Evolutionary conservation across 2,797 vertebrate genomes (phyloP).

Genomic region (Rhabdomys pumilio): DNA sequence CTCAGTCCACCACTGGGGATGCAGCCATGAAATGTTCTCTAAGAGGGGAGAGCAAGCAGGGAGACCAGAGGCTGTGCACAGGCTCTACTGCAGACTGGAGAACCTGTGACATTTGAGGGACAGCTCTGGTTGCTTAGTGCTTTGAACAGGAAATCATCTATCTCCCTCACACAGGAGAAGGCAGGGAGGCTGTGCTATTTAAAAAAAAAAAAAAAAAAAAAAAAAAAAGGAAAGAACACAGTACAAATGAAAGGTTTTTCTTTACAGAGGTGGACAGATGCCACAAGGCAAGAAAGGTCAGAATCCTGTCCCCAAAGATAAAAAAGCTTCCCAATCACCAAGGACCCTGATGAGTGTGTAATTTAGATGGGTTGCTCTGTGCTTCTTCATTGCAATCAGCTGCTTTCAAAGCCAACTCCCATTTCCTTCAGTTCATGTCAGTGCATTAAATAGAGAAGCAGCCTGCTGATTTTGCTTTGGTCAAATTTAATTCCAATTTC

Average conservation of each 20-base stretch:
- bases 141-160: conserved; percentile 27
- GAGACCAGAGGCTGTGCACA: not conserved
- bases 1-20: not conserved
- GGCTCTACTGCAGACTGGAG: not conserved
- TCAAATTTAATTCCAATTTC: conserved; percentile 54
- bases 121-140: not conserved
- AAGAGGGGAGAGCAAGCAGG: not conserved
- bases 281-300: conserved; percentile 29
- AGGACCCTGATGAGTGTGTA: not conserved
- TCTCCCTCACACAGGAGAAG: not conserved
- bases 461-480: not conserved
- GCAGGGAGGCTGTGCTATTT: not conserved
- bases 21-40: no score
- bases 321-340: not conserved
- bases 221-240: not conserved
- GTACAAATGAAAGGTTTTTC: conserved; percentile 11
- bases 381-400: conserved; percentile 22
- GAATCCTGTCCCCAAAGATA: conserved; percentile 18
- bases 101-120: not conserved
- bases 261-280: conserved; percentile 1
- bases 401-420: not conserved
- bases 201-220: not conserved
- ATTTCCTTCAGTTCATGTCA: conserved; percentile 11
- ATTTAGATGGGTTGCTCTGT: not conserved
- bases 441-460: not conserved